Percentiles rank a stretch among this genome's conserved stretches.
These are phyloP conservation scores for Myopa testacea DNA, from an alignment of 2,888 invertebrate genomes.

Conservation along the genomic window DNA sequence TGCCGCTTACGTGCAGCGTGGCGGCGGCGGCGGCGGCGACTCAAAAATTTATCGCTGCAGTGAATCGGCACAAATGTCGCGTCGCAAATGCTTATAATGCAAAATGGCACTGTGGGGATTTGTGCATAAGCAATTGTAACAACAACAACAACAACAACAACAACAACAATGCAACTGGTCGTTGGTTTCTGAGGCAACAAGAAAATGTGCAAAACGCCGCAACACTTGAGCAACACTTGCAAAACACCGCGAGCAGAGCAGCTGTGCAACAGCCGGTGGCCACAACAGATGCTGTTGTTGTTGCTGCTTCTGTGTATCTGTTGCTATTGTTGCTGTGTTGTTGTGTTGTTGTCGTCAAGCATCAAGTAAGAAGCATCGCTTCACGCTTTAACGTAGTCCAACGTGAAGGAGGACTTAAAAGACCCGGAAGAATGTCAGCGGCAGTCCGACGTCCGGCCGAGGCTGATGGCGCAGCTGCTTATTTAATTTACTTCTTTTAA, in stretches of 20 bases:
- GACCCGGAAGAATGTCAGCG: too few relatives aligned
- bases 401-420: too few relatives aligned
- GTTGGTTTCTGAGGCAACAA: not conserved
- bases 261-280: not conserved
- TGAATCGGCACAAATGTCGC: constrained; percentile 7
- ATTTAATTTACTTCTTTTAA: too few relatives aligned
- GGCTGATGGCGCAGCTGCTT: too few relatives aligned
- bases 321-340: not conserved
- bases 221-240: too few relatives aligned
- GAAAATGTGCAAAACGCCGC: not conserved
- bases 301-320: too few relatives aligned
- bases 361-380: too few relatives aligned
- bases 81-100: constrained; percentile 16
- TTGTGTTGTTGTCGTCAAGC: too few relatives aligned
- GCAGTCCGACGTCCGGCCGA: too few relatives aligned
- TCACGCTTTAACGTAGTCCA: too few relatives aligned
- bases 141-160: constrained; percentile 1
- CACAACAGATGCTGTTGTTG: too few relatives aligned
- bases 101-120: constrained; percentile 1
- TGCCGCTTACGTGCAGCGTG: constrained; percentile 8
- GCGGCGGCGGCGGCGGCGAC: not conserved
- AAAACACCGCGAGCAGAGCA: not conserved
- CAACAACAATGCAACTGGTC: constrained; percentile 6
- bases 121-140: not conserved
- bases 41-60: constrained; percentile 13